Base-by-base conservation (phyloP, 2,113 vertebrate species). In the Percopsis transmontana region DNA sequence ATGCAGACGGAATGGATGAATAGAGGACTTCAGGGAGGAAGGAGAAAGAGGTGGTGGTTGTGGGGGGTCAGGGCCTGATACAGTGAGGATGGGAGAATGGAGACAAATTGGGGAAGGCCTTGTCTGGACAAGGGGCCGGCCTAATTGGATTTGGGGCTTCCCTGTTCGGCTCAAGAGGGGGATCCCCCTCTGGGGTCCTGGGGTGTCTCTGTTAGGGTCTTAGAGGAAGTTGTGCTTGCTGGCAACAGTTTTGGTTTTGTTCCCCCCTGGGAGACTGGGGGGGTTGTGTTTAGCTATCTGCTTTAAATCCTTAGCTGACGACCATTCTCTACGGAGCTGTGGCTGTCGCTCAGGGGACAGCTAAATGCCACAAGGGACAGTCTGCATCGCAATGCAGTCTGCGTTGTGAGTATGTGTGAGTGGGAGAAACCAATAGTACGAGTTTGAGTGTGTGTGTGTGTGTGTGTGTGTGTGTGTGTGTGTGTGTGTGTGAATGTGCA, bases 181-280 rank as follows among this genome's bases (percentile, higher is more conserved):
- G 85, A 70, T 14, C 13, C 20, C 21, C 66, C 86, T 77, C 52
- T 23, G 62, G 79, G 71, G 76, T n/a, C 54, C 54, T 56, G 40
- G 79, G 59, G 70, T 71, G 56, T 80, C 76, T 76, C 79, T 71
- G 75, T 83, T 48, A 9, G 74, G 58, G 62, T 76, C 53, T 61
- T 81, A 74, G 69, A 84, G 77, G 82, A 89, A 81, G 85, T 88
- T 89, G 88, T 89, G 89, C 85, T 88, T 85, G 85, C 73, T 85
- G 74, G 67, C 70, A 71, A 73, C 71, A 72, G 58, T 74, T 75
- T 68, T 21, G 20, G 71, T 73, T 70, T 80, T 18, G 71, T 78
- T 82, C 55, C 15, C 68, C 70, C 66, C 53, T 76, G 80, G 75
- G 71, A 76, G 50, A 39, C 27, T 6, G 24, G 27, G 41, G 70